These are phyloP conservation scores for Patiria pectinifera DNA, from an alignment of 53 echinoderm and acorn worm genomes.

Conservation along the genomic window DNA sequence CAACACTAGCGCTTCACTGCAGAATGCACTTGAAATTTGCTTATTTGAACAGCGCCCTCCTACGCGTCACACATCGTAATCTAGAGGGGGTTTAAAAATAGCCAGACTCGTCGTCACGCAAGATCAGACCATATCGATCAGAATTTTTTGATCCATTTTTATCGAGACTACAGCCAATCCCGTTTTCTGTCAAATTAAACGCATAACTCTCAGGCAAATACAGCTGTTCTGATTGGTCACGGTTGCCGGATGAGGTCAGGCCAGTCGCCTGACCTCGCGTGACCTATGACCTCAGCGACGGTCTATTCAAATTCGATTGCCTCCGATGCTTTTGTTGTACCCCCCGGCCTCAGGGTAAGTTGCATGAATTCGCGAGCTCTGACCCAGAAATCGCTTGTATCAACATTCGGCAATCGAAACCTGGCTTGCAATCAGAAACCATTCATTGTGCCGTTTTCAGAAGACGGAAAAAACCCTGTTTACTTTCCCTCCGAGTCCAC, in stretches of 20 bases:
- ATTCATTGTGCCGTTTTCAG: not conserved
- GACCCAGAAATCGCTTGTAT: slow-evolving; percentile 35
- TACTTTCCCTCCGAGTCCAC: not conserved
- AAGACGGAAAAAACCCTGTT: not conserved
- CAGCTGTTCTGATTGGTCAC: slow-evolving; percentile 9
- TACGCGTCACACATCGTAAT: not conserved
- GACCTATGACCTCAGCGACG: slow-evolving; percentile 20
- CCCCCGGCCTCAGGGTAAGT: not conserved
- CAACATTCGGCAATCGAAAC: not conserved
- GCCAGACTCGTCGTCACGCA: not conserved
- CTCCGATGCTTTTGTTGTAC: not conserved
- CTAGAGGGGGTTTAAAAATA: not conserved
- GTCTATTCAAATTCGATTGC: not conserved
- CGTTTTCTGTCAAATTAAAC: not conserved
- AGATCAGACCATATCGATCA: not conserved
- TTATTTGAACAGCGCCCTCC: not conserved
- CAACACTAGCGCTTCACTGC: not conserved
- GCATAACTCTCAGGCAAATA: not conserved
- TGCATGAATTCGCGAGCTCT: not conserved
- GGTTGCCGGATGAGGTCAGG: not conserved
- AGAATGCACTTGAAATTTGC: no score
- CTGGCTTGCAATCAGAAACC: not conserved
- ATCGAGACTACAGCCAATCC: not conserved
- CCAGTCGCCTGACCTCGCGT: slow-evolving; percentile 4
- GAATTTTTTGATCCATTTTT: not conserved